Conservation (phyloP, 2,113 vertebrate species). For the Melanocharis versteri region DNA sequence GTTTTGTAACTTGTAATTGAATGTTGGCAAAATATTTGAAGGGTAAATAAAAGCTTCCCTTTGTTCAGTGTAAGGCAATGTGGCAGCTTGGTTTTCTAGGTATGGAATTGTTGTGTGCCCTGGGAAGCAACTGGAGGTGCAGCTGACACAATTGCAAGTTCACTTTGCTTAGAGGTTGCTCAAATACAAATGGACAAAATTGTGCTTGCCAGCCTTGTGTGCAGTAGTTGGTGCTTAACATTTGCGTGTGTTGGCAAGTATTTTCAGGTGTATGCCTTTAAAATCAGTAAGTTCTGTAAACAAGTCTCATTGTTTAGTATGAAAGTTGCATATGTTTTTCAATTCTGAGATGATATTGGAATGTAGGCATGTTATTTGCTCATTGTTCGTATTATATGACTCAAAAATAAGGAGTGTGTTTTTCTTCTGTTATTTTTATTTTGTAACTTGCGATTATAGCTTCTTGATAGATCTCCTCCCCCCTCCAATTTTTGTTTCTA, state of each 20-base stretch:
- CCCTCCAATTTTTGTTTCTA: neutral
- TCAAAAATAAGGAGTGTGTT: neutral
- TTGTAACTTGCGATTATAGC: neutral
- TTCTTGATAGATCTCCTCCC: neutral
- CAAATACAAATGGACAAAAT: neutral
- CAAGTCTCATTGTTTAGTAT: neutral
- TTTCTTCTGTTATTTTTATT: neutral
- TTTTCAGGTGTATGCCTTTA: neutral
- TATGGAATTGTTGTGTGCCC: neutral
- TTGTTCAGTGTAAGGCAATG: neutral
- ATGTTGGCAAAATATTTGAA: neutral
- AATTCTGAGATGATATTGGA: neutral
- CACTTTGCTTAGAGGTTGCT: neutral
- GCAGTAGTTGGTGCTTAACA: neutral
- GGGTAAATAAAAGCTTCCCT: neutral
- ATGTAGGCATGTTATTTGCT: neutral
- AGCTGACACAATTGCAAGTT: neutral
- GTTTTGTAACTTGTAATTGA: neutral
- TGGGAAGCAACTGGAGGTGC: neutral
- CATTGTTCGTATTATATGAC: neutral
- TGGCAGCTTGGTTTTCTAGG: rapidly evolving
- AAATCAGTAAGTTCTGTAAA: neutral
- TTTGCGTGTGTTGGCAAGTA: neutral
- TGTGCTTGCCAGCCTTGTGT: neutral
- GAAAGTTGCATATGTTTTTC: neutral